Evolutionary conservation across 2,113 vertebrate genomes (phyloP).

Genomic region (Calyptomena viridis): DNA sequence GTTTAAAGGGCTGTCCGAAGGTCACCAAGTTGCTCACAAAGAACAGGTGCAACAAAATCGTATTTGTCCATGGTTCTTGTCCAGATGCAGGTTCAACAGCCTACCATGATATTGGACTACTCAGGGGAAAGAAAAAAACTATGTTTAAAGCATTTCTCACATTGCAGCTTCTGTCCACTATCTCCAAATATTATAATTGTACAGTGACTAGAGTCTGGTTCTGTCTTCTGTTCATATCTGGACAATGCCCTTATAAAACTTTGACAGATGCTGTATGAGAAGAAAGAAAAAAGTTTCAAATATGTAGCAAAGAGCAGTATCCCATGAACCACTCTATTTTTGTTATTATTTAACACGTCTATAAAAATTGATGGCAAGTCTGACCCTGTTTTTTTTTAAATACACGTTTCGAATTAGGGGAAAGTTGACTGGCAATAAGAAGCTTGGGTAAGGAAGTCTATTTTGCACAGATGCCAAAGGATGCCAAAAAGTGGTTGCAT

Average conservation of each 20-base stretch:
- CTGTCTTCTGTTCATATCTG: background rate
- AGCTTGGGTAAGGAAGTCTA: background rate
- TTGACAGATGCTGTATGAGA: background rate
- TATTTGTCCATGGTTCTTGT: background rate
- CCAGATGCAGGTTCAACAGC: background rate
- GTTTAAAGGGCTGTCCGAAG: background rate
- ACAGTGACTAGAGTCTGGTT: background rate
- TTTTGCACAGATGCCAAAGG: background rate
- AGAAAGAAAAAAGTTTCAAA: background rate
- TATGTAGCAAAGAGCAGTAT: background rate
- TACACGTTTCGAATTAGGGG: background rate
- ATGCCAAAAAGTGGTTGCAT: background rate
- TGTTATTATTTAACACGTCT: background rate
- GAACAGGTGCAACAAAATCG: background rate
- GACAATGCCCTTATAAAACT: background rate
- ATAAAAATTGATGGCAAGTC: background rate
- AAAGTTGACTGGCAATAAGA: background rate
- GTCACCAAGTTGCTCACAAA: background rate
- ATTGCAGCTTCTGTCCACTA: background rate
- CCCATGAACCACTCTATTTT: accelerated
- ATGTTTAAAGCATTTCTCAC: background rate
- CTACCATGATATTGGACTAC: background rate
- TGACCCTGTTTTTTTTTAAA: background rate
- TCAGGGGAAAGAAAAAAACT: background rate
- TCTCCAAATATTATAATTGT: background rate